Evolutionary conservation across 1,140 invertebrate genomes (phyloP).

Genomic region (Hestina assimilis): DNA sequence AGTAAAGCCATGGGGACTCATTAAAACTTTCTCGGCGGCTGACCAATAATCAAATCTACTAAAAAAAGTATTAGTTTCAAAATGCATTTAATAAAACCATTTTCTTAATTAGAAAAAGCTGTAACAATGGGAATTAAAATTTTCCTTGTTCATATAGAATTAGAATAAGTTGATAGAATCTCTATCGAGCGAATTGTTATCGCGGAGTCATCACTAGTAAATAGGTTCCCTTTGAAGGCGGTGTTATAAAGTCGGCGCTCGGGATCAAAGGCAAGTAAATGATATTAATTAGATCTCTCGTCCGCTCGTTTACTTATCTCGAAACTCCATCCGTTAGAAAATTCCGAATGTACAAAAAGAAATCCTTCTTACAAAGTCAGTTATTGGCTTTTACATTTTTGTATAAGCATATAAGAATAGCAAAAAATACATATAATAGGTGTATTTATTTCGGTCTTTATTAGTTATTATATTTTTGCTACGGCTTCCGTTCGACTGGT

Average conservation of each 20-base stretch:
- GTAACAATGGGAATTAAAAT: neutral
- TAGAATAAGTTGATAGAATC: neutral
- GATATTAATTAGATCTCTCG: slow-evolving; percentile 22
- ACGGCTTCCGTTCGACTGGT: too few relatives aligned
- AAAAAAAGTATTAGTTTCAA: too few relatives aligned
- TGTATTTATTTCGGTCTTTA: too few relatives aligned
- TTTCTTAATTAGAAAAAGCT: too few relatives aligned
- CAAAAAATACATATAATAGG: too few relatives aligned
- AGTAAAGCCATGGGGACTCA: too few relatives aligned
- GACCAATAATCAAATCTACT: too few relatives aligned
- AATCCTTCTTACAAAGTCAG: neutral
- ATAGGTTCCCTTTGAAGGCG: neutral
- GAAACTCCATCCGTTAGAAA: slow-evolving; percentile 1
- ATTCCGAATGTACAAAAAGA: slow-evolving; percentile 7
- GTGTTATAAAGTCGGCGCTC: neutral
- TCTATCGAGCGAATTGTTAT: neutral
- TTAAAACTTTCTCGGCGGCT: too few relatives aligned
- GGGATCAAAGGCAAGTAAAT: slow-evolving; percentile 22
- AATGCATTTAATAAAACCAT: too few relatives aligned
- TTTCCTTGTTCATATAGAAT: neutral
- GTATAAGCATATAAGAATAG: too few relatives aligned
- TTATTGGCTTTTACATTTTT: too few relatives aligned
- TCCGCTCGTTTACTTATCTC: slow-evolving; percentile 14
- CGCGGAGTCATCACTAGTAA: neutral
- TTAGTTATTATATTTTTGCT: too few relatives aligned